Conservation (phyloP, 2,888 invertebrate genomes). For the Drosophila testacea region DNA sequence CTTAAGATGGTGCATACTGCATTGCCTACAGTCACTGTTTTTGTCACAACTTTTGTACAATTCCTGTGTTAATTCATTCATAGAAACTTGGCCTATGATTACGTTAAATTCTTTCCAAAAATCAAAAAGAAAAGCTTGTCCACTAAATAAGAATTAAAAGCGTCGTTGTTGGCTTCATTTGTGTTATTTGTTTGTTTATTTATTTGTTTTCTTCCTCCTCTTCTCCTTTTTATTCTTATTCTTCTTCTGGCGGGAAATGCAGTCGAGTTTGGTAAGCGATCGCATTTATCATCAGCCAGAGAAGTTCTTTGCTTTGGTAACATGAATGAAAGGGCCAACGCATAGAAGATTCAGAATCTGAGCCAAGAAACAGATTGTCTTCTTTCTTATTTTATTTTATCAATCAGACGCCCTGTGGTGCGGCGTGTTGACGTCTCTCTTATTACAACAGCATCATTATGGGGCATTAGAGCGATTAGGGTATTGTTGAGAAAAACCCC, state of each 20-base stretch:
- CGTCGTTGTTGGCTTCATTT: slow-evolving; percentile 40
- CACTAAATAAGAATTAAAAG: slow-evolving; percentile 78
- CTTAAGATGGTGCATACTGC: neutral
- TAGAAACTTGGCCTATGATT: slow-evolving; percentile 22
- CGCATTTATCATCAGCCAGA: slow-evolving; percentile 67
- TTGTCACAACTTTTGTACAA: slow-evolving; percentile 5
- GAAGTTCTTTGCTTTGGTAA: slow-evolving; percentile 3
- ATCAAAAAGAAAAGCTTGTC: slow-evolving; percentile 55
- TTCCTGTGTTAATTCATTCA: slow-evolving; percentile 47
- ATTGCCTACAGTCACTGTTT: neutral
- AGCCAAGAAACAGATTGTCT: slow-evolving; percentile 2
- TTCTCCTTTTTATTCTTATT: neutral
- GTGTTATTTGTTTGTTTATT: slow-evolving; percentile 43
- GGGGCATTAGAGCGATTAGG: slow-evolving; percentile 74
- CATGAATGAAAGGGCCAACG: slow-evolving; percentile 42
- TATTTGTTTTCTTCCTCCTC: slow-evolving; percentile 4
- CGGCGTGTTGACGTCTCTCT: slow-evolving; percentile 77
- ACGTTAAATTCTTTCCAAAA: neutral
- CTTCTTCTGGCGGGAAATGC: slow-evolving; percentile 38
- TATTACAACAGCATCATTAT: slow-evolving; percentile 75
- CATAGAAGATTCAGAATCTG: neutral
- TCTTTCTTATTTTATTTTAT: slow-evolving; percentile 46
- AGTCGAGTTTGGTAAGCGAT: slow-evolving; percentile 60
- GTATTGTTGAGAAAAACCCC: slow-evolving; percentile 29
- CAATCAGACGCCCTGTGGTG: slow-evolving; percentile 76